phyloP scores from a whole-genome alignment of 2,113 vertebrate species.

The Protobothrops mucrosquamatus region DNA sequence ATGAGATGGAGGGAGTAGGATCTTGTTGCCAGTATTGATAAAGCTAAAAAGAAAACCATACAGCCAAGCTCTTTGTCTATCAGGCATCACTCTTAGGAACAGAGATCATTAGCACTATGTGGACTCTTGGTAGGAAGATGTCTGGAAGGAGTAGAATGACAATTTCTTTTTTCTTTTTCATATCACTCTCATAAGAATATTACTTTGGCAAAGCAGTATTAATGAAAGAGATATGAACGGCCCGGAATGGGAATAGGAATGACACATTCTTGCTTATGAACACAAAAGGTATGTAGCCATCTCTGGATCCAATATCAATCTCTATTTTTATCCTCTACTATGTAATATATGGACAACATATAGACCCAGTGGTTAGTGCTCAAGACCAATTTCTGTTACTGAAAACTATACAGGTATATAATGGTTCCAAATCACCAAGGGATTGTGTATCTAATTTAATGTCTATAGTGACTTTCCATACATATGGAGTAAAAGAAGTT shows the following conservation, averaged over 20 bases:
- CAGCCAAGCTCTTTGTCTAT: not conserved
- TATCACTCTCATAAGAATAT: not conserved
- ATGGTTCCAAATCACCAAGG: rapidly evolving
- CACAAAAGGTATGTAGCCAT: not conserved
- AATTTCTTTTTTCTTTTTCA: not conserved
- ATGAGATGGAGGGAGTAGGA: not conserved
- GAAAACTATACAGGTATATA: not conserved
- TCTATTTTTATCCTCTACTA: not conserved
- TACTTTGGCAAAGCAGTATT: not conserved
- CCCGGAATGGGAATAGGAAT: not conserved
- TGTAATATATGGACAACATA: not conserved
- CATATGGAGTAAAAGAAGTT: not conserved
- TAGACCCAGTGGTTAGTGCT: not conserved
- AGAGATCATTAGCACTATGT: not conserved
- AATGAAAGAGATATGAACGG: not conserved
- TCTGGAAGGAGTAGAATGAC: not conserved
- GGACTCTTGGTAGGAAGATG: not conserved
- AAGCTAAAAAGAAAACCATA: not conserved
- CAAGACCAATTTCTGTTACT: not conserved
- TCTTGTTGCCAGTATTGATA: not conserved
- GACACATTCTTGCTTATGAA: no score
- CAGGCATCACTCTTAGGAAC: not conserved
- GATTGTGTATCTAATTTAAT: not conserved
- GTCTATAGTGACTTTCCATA: not conserved
- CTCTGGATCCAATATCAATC: not conserved